These are phyloP conservation scores for Latrodectus geometricus DNA, from an alignment of 1,140 invertebrate genomes.

Conservation along the genomic window DNA sequence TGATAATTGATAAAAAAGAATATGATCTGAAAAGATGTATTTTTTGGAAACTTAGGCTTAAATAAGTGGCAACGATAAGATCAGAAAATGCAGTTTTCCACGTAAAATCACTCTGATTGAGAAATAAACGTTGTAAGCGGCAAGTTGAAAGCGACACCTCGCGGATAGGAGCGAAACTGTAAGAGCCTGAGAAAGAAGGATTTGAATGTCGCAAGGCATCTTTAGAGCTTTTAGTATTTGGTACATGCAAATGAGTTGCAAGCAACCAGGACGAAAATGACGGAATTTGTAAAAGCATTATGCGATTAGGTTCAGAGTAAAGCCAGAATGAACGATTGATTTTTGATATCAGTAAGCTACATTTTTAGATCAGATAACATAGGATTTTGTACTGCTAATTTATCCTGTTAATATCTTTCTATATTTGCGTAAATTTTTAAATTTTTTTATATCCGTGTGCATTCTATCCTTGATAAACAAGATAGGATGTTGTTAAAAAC, in stretches of 20 bases:
- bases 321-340: constrained; percentile 3
- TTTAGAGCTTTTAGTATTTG: constrained; percentile 16
- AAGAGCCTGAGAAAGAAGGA: not conserved
- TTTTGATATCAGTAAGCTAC: not conserved
- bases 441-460: too few relatives aligned
- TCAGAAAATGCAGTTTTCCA: not conserved
- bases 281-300: constrained; percentile 14
- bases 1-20: too few relatives aligned
- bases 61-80: not conserved
- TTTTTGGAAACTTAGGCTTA: constrained; percentile 6
- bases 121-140: not conserved
- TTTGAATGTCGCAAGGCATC: not conserved
- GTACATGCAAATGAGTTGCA: constrained; percentile 22
- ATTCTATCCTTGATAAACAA: too few relatives aligned
- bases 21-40: not conserved
- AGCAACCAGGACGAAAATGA: not conserved
- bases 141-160: constrained; percentile 20
- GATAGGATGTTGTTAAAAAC: too few relatives aligned
- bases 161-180: not conserved
- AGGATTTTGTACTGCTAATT: too few relatives aligned
- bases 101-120: not conserved
- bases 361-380: too few relatives aligned
- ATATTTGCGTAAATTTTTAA: too few relatives aligned
- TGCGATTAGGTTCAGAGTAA: not conserved
- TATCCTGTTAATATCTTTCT: too few relatives aligned